Base-by-base conservation (phyloP, 2,888 invertebrate genomes). In the Drosophila melanosoma region DNA sequence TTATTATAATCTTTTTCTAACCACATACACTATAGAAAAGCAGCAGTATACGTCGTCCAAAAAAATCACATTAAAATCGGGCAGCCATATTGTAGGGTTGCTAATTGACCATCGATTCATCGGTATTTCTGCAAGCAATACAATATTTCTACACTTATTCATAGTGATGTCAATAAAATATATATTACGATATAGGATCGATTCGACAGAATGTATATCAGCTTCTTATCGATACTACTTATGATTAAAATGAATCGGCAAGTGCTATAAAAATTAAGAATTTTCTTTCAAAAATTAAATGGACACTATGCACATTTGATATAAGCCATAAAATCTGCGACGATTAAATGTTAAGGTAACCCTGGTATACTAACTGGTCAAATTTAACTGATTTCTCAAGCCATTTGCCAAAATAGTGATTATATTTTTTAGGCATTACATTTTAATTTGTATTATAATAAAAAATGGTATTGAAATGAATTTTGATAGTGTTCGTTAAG, bases 31-130 rank as follows among this genome's bases (percentile, higher is more conserved):
- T 71, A 72, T 56, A 48, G 65, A 74, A 77, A 77, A 74, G 60
- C 76, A 71, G 76, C 76, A 80, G 81, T 72, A 80, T 79, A 76
- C 81, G 81, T 80, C 68, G 80, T 76, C 78, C 65, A 76, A 79
- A 77, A 79, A 79, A 80, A 76, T 80, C 72, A 79, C 81, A 76
- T 79, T 80, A 79, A 72, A 69, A 64, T 61, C 63, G 57, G 76
- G 79, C 77, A 79, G 78, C 78, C 78, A 79, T 79, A 66, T 79
- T 79, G 77, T 61, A 77, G 76, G 54, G 77, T 61, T 79, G 75
- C 33, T 54, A 48, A 57, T 51, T 10, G 8, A 2, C 17, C 38
- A 69, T 77, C 77, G 77, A 77, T 75, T 61, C 20, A 70, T 70
- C 61, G 71, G 23, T 51, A 32, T 26, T 56, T 53, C 20, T 2